Conservation (phyloP, 2,113 vertebrate genomes). For the Aviceda subcristata region DNA sequence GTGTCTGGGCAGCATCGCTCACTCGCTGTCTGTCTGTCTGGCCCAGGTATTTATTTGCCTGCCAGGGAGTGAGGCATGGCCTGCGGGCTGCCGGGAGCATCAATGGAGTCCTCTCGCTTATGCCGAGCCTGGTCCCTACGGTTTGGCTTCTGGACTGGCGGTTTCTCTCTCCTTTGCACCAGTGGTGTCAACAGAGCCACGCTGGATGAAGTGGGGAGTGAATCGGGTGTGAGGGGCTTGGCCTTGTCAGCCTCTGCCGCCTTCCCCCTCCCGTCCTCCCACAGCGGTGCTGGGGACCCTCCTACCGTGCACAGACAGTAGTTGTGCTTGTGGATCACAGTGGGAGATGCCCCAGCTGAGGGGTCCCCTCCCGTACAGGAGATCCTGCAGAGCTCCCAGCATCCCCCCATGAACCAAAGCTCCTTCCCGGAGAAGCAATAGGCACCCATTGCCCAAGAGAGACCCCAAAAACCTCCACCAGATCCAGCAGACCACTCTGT, state of each 20-base stretch:
- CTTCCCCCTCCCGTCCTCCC: background rate
- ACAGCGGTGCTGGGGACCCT: background rate
- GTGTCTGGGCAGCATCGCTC: background rate
- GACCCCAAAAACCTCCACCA: background rate
- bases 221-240: fast-evolving
- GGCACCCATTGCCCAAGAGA: background rate
- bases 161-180: background rate
- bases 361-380: fast-evolving
- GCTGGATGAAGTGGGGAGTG: background rate
- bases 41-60: background rate
- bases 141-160: background rate
- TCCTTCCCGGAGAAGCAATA: background rate
- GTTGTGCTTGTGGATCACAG: background rate
- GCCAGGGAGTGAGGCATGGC: fast-evolving
- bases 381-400: background rate
- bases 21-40: background rate
- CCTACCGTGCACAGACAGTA: fast-evolving
- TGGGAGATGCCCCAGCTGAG: background rate
- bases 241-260: background rate
- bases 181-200: fast-evolving
- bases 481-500: background rate
- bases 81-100: fast-evolving
- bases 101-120: fast-evolving
- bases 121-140: fast-evolving
- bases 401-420: background rate